Evolutionary conservation across 2,888 invertebrate species (phyloP).

Genomic region (Lycaena phlaeas): DNA sequence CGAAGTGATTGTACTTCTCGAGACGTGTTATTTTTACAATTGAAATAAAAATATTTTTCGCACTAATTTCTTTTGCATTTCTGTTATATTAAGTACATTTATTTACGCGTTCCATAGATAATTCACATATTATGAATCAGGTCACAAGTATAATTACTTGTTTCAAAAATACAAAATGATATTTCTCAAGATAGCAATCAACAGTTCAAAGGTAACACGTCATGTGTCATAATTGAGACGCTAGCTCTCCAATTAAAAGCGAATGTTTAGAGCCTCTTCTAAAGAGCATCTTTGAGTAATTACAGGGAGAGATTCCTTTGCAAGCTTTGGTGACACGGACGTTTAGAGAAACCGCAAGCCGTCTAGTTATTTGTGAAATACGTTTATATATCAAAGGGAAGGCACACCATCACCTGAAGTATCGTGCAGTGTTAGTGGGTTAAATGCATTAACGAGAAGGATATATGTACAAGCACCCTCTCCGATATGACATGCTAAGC

Average conservation of each 20-base stretch:
- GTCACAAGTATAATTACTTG: no score
- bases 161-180: constrained; percentile 24
- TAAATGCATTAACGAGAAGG: constrained; percentile 19
- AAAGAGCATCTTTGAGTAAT: constrained; percentile 45
- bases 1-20: constrained; percentile 16
- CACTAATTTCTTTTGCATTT: not conserved
- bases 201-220: constrained; percentile 51
- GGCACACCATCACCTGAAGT: constrained; percentile 10
- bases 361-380: constrained; percentile 29
- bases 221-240: constrained; percentile 53
- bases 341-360: constrained; percentile 32
- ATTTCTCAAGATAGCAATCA: constrained; percentile 45
- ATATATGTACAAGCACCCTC: not conserved
- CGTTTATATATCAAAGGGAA: constrained; percentile 31
- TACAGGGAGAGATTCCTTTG: constrained; percentile 38
- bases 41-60: not conserved
- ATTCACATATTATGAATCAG: no score
- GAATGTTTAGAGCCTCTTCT: constrained; percentile 43
- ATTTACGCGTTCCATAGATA: not conserved
- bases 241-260: constrained; percentile 61
- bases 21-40: constrained; percentile 12
- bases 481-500: not conserved
- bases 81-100: not conserved
- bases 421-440: constrained; percentile 34
- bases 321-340: constrained; percentile 23